Conservation (phyloP, 1,140 invertebrate species). For the Bombus impatiens region DNA sequence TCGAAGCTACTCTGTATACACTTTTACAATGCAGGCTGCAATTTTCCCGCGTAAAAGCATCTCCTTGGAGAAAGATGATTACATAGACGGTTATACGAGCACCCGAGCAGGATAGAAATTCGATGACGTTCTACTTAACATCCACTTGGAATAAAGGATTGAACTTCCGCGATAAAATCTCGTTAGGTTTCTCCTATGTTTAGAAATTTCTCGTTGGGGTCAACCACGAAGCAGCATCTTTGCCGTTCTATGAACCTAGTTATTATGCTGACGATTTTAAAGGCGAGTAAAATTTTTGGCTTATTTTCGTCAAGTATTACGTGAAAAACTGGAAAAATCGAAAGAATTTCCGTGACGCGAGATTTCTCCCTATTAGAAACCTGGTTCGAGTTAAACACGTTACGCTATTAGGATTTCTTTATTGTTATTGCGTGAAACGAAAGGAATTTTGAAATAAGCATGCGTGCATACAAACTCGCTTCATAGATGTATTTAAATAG, state of each 20-base stretch:
- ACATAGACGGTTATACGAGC: not conserved
- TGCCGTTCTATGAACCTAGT: not conserved
- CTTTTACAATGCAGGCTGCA: not conserved
- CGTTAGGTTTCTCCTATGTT: constrained; percentile 28
- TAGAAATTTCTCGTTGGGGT: constrained; percentile 28
- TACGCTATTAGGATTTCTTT: not conserved
- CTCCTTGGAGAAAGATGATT: constrained; percentile 14
- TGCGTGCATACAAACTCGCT: too few species aligned
- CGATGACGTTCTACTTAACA: constrained; percentile 28
- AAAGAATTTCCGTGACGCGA: not conserved
- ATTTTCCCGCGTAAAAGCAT: not conserved
- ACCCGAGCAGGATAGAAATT: not conserved
- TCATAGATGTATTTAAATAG: not conserved
- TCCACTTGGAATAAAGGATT: constrained; percentile 17
- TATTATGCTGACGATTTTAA: not conserved
- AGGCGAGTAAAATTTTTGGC: constrained; percentile 1
- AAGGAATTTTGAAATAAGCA: not conserved
- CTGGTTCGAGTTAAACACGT: not conserved
- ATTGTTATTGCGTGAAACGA: not conserved
- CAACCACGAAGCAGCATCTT: not conserved
- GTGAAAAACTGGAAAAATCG: not conserved
- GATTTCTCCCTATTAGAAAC: not conserved
- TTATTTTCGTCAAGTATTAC: too few species aligned
- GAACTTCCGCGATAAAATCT: constrained; percentile 37
- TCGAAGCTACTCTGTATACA: not conserved